Percentiles rank a stretch among this genome's conserved stretches.
Evolutionary conservation across 2,113 vertebrate species (phyloP).

Genomic region (Halichoeres trimaculatus): DNA sequence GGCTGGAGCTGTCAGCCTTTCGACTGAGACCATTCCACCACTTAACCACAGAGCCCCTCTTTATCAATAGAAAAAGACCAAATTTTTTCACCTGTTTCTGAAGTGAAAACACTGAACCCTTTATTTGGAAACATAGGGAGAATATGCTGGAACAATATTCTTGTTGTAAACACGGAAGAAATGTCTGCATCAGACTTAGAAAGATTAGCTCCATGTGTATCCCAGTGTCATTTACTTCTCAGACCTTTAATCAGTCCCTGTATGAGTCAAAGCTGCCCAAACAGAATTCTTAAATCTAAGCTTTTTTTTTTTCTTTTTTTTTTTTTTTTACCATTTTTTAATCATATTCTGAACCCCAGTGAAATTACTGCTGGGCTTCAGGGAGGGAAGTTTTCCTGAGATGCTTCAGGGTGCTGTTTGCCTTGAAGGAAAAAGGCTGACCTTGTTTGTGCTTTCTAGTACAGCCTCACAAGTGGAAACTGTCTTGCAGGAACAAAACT

Average conservation of each 20-base stretch:
- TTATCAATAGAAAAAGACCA: too few relatives aligned
- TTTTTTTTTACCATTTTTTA: background rate
- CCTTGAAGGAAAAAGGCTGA: slow-evolving; percentile 19
- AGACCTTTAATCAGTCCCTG: too few relatives aligned
- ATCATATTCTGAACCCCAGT: background rate
- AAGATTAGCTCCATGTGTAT: too few relatives aligned
- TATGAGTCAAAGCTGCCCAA: background rate
- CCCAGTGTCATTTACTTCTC: too few relatives aligned
- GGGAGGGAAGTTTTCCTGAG: background rate
- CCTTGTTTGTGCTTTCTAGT: slow-evolving; percentile 30
- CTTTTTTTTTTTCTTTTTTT: background rate
- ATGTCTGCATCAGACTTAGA: too few relatives aligned
- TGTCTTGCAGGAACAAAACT: slow-evolving; percentile 18
- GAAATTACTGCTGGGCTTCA: slow-evolving; percentile 1
- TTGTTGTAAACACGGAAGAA: too few relatives aligned
- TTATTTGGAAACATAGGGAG: too few relatives aligned
- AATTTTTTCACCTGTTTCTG: too few relatives aligned
- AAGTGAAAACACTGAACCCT: too few relatives aligned
- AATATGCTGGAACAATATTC: too few relatives aligned
- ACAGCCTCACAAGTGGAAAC: background rate
- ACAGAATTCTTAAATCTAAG: background rate
- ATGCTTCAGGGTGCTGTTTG: slow-evolving; percentile 14
- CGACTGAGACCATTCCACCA: background rate
- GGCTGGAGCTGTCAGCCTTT: background rate
- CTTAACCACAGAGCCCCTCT: too few relatives aligned